phyloP scores from a whole-genome alignment of 2,888 invertebrate species.

The Pimpla rufipes region DNA sequence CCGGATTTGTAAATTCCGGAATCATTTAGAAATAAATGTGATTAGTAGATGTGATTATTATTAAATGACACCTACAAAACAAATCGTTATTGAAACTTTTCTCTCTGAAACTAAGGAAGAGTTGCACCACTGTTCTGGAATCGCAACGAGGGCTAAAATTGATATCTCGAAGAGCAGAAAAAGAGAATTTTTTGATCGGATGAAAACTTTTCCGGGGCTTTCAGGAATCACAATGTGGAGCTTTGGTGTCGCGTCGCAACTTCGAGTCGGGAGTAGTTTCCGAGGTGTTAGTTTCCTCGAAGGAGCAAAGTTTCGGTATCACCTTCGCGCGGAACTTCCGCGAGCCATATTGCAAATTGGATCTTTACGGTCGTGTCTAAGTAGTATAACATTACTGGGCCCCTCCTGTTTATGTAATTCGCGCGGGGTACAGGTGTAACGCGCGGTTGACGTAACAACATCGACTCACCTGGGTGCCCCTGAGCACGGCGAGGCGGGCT shows the following conservation, averaged over 20 bases:
- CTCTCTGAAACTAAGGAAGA: too few relatives aligned
- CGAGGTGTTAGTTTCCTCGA: constrained; percentile 3
- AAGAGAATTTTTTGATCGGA: too few relatives aligned
- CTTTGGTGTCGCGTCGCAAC: background rate
- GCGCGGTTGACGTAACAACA: constrained; percentile 9
- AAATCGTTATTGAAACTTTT: too few relatives aligned
- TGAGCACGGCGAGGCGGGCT: constrained; percentile 86
- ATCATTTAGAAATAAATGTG: too few relatives aligned
- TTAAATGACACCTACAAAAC: too few relatives aligned
- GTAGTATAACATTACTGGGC: background rate
- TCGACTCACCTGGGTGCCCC: constrained; percentile 83
- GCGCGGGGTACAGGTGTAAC: background rate
- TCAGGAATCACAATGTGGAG: background rate
- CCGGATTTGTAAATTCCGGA: too few relatives aligned
- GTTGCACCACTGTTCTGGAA: too few relatives aligned
- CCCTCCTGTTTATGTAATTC: background rate
- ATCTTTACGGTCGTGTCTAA: background rate
- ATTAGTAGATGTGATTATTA: too few relatives aligned
- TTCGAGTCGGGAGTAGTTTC: background rate
- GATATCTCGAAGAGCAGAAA: too few relatives aligned
- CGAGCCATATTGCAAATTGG: background rate
- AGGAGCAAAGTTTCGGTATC: background rate
- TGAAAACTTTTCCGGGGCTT: too few relatives aligned
- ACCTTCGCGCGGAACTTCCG: background rate
- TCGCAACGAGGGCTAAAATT: too few relatives aligned